A percentile compares a stretch with the other conserved stretches of the same genome.
These are phyloP conservation scores for Polyommatus iphigenia DNA, from an alignment of 2,888 invertebrate species.

Conservation along the genomic window DNA sequence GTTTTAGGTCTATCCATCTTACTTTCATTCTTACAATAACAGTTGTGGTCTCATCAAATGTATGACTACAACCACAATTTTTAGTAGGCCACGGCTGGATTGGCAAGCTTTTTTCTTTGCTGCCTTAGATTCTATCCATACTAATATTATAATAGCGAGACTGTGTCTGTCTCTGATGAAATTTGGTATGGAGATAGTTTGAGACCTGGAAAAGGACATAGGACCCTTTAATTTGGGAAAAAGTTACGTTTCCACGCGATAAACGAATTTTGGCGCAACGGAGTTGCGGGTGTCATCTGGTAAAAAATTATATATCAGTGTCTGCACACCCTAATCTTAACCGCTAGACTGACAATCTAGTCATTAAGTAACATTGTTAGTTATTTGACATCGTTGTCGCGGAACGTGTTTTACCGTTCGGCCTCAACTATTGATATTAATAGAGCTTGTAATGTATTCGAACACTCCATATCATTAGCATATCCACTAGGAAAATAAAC, in stretches of 20 bases:
- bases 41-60: not conserved
- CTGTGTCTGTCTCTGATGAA: too few relatives aligned
- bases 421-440: conserved; percentile 18
- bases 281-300: too few relatives aligned
- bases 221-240: too few relatives aligned
- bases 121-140: not conserved
- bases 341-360: conserved; percentile 16
- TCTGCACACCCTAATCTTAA: not conserved
- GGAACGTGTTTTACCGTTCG: conserved; percentile 26
- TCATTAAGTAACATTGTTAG: conserved; percentile 19
- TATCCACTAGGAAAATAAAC: not conserved
- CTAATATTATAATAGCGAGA: too few relatives aligned
- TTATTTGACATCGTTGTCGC: conserved; percentile 25
- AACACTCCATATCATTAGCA: conserved; percentile 2
- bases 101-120: not conserved
- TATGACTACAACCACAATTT: not conserved
- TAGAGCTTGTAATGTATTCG: conserved; percentile 11
- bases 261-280: too few relatives aligned
- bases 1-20: not conserved
- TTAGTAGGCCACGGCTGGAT: not conserved
- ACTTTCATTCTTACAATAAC: not conserved
- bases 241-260: too few relatives aligned
- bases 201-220: too few relatives aligned
- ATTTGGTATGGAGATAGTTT: too few relatives aligned
- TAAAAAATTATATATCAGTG: not conserved